Evolutionary conservation across 2,797 vertebrate genomes (phyloP), one percentile per base, ranked within the genome.

Genomic region (Crenichthys baileyi): DNA sequence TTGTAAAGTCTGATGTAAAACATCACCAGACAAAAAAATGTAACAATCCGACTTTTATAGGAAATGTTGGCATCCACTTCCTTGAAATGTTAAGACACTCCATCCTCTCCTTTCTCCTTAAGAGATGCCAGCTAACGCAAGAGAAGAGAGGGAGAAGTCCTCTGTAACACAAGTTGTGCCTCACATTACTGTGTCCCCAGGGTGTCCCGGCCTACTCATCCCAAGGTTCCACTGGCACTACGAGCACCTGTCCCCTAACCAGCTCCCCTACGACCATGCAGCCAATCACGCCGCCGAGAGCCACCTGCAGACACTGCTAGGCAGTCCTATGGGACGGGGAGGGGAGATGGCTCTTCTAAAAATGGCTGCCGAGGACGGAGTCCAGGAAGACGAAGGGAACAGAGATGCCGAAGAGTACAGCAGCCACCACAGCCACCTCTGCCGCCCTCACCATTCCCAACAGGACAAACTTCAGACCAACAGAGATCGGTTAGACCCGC

Each of bases 81-180:
- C 79, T 81, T 75, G 79, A 53, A 91, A 81, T 89, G 82, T 85
- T 92, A 87, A 95, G 91, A 94, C 89, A 85, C 91, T 89, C 87
- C 89, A 85, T 85, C 88, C 84, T 93, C 88, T 92, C 83, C 90
- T 93, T 94, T 93, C 89, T 92, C 91, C 90, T 92, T 88, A 97
- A 99, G 98, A 99, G 97, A 99, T 99, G 95, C 98, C 98, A 80
- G 97, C 97, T 88, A 98, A 97, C 56, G 97, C 96, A 95, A 97
- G 97, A 94, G 97, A 98, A 78, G 97, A 97, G 70, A 96, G 95
- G 78, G 98, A 97, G 75, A 96, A 96, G 78, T 95, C 96, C 68
- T 97, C 96, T 95, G 96, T 97, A 89, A 98, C 97, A 89, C 98
- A 98, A 95, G 94, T 95, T 95, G 95, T 97, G 81, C 97, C 96